Percentiles rank a stretch among this genome's conserved stretches.
Evolutionary conservation across 92 coral and sea anemone genomes (phyloP).

Genomic region (Palythoa grandiflora): DNA sequence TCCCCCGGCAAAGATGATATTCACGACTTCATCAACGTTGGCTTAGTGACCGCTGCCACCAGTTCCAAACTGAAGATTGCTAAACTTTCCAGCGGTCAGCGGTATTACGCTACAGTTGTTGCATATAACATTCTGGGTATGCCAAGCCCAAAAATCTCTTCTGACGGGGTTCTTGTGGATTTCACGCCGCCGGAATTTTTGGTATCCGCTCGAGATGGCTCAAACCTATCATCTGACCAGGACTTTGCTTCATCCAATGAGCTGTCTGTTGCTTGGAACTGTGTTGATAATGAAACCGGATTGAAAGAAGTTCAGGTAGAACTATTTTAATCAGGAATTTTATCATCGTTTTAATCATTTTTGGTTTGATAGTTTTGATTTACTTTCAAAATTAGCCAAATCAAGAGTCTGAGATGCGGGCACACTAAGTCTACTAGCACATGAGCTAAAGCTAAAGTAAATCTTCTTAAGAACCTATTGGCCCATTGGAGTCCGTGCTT

Average conservation of each 20-base stretch:
- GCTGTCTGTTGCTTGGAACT: conserved; percentile 78
- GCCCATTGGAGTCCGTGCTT: no score
- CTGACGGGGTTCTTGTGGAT: conserved; percentile 91
- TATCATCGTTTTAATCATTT: background rate
- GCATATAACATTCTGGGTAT: conserved; percentile 88
- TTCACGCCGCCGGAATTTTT: conserved; percentile 87
- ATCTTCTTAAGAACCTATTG: no score
- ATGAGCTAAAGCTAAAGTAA: no score
- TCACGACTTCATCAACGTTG: conserved; percentile 90
- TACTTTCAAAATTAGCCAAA: background rate
- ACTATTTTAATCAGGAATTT: background rate
- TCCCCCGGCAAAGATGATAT: conserved; percentile 70
- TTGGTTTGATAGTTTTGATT: background rate
- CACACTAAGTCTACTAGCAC: no score
- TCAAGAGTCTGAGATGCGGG: no score
- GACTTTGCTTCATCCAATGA: conserved; percentile 49
- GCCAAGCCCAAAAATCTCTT: conserved; percentile 75
- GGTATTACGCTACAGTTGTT: conserved; percentile 87
- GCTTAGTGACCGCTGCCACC: conserved; percentile 78
- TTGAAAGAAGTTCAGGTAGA: conserved; percentile 54
- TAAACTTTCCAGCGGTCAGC: conserved; percentile 77
- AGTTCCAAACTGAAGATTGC: conserved; percentile 81
- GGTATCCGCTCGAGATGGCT: conserved; percentile 74
- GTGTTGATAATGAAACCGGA: conserved; percentile 83
- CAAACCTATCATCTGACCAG: conserved; percentile 43